Percentiles rank a stretch among this genome's conserved stretches.
Evolutionary conservation across 1,140 invertebrate species (phyloP).

Genomic region (Hirudo medicinalis): DNA sequence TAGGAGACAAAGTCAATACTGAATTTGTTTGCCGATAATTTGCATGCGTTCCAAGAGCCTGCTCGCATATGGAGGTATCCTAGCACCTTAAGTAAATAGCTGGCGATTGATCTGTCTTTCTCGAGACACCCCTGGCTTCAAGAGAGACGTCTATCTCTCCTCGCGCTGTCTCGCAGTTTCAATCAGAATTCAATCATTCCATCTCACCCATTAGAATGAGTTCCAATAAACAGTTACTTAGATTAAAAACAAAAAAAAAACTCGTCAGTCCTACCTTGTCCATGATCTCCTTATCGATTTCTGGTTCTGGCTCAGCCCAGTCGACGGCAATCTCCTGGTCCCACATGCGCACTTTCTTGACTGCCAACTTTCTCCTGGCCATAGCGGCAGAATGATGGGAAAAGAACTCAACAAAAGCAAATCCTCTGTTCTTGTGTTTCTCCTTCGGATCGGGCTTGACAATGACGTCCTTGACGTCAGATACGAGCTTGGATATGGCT

Average conservation of each 20-base stretch:
- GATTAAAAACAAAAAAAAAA: not conserved
- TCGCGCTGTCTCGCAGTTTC: not conserved
- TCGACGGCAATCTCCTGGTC: constrained; percentile 98
- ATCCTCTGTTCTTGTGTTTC: constrained; percentile 78
- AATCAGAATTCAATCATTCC: not conserved
- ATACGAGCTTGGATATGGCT: constrained; percentile 68
- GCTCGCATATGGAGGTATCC: too few relatives aligned
- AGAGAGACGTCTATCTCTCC: too few relatives aligned
- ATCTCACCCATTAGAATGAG: not conserved
- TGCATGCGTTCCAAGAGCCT: too few relatives aligned
- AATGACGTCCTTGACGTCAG: constrained; percentile 91
- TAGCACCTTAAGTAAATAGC: too few relatives aligned
- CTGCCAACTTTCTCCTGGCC: constrained; percentile 71
- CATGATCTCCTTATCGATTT: constrained; percentile 77
- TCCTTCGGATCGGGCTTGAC: constrained; percentile 98
- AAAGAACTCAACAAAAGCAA: constrained; percentile 98
- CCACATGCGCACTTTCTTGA: constrained; percentile 54
- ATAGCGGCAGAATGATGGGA: constrained; percentile 95
- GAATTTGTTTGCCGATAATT: too few relatives aligned
- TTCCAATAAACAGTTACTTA: not conserved
- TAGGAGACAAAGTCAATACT: too few relatives aligned
- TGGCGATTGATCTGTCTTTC: too few relatives aligned
- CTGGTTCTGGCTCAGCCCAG: constrained; percentile 98
- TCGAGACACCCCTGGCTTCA: too few relatives aligned
- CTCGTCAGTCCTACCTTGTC: constrained; percentile 41